phyloP scores from a whole-genome alignment of 2,797 vertebrate species.

The Enteromius paludinosus region DNA sequence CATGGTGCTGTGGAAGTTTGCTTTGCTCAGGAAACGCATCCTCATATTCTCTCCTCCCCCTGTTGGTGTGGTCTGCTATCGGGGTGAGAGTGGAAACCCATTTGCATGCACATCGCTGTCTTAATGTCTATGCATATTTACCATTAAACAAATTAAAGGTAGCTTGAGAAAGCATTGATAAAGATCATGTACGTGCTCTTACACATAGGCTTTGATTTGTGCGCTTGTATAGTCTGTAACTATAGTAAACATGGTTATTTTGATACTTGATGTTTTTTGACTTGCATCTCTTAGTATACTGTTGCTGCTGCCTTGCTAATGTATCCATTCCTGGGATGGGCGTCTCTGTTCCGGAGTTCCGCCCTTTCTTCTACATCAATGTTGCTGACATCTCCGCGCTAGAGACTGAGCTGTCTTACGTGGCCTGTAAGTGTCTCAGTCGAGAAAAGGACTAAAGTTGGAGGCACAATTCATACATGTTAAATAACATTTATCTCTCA shows the following conservation, averaged over 20 bases:
- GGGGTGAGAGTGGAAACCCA: constrained; percentile 80
- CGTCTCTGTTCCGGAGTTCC: constrained; percentile 89
- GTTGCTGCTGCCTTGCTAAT: constrained; percentile 97
- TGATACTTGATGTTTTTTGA: background rate
- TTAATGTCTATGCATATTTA: background rate
- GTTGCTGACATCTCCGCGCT: constrained; percentile 93
- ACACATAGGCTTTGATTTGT: background rate
- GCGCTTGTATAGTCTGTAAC: background rate
- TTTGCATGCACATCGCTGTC: background rate
- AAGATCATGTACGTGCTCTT: background rate
- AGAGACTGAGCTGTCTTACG: constrained; percentile 92
- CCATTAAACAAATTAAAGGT: background rate
- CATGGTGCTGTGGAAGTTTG: constrained; percentile 97
- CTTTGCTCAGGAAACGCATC: constrained; percentile 93
- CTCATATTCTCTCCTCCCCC: constrained; percentile 97
- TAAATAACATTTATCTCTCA: background rate
- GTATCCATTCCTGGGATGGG: constrained; percentile 93
- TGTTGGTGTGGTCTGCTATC: constrained; percentile 96
- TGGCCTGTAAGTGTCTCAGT: constrained; percentile 89
- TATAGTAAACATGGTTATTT: background rate
- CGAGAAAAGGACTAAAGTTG: background rate
- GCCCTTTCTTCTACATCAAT: constrained; percentile 98
- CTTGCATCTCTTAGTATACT: constrained; percentile 84
- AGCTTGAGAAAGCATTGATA: background rate
- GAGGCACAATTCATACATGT: constrained; percentile 8